Conservation (phyloP, 2,888 invertebrate genomes). For the Tetranychus piercei region DNA sequence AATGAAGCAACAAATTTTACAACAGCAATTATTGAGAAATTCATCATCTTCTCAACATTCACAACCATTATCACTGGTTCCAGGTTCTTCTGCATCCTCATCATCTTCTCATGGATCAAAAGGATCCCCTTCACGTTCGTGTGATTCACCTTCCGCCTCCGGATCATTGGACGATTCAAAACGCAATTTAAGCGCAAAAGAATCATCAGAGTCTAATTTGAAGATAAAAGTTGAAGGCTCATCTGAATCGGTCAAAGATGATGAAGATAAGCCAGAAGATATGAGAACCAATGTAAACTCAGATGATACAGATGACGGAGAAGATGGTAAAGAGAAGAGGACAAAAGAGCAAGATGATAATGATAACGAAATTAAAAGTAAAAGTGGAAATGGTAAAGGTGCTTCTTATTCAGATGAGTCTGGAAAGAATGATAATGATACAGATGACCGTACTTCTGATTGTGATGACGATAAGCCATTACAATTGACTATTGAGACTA, state of each 20-base stretch:
- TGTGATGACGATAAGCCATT: slow-evolving; percentile 2
- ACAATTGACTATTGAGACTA: slow-evolving; percentile 5
- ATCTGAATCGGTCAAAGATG: background rate
- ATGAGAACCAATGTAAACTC: slow-evolving; percentile 1
- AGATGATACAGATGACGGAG: background rate
- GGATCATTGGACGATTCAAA: background rate
- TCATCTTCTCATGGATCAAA: background rate
- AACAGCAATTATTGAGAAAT: slow-evolving; percentile 1
- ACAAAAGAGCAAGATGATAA: background rate
- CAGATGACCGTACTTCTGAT: background rate
- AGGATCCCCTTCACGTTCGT: background rate
- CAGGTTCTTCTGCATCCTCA: background rate
- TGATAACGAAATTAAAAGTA: background rate
- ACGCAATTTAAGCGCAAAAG: background rate
- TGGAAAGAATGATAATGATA: background rate
- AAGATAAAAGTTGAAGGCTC: background rate
- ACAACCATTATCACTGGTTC: background rate
- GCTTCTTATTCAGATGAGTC: background rate
- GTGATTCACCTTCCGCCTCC: background rate
- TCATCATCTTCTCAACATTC: background rate
- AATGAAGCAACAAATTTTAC: slow-evolving; percentile 7
- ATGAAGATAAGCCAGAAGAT: slow-evolving; percentile 6
- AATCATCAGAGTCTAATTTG: background rate
- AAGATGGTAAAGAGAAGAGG: background rate
- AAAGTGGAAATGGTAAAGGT: background rate